Base-by-base conservation (phyloP, 2,888 invertebrate genomes). In the Labia minor region DNA sequence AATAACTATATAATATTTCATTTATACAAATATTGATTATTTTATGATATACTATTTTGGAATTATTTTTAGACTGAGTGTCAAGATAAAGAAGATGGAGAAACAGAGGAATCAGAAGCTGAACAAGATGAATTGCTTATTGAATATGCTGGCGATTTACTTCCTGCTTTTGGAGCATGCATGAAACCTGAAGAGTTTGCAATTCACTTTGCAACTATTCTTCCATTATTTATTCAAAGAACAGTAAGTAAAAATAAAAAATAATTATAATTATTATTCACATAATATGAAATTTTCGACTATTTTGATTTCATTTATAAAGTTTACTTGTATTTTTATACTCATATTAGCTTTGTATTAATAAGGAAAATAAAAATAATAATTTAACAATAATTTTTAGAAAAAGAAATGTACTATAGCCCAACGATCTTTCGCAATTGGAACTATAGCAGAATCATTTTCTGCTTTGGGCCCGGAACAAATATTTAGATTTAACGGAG, bases 131-230 rank as follows among this genome's bases (percentile, higher is more conserved):
- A 86, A 73, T 78, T 88, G 72, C 77, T 91, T 65, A 77, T 88
- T 63, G 89, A 91, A 76, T 85, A 84, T 71, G 90, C 89, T 1
- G 88, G 87, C 6, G 89, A 90, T 74, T 81, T 90, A 26, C 79
- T 91, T 65, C 86, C 88, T 0, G 79, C 82, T 69, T 83, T 89
- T 72, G 88, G 87, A 26, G 83, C 83, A 72, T 83, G 86, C 0
- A 78, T 89, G 70, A 76, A 81, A 0, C 82, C 86, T 0, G 83
- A 86, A 69, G 82, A 84, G 67, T 90, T 89, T 76, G 80, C 82
- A 1, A 76, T 83, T n/a, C 86, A 86, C 74, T 88, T 90, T 74
- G 82, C 83, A 19, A 82, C 82, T 67, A 77, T 87, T 18, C 77
- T 86, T 66, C 84, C 85, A 1, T 79, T 85, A 69, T 78, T 89